Base-by-base conservation (phyloP, 2,888 invertebrate genomes). In the Tachina fera region DNA sequence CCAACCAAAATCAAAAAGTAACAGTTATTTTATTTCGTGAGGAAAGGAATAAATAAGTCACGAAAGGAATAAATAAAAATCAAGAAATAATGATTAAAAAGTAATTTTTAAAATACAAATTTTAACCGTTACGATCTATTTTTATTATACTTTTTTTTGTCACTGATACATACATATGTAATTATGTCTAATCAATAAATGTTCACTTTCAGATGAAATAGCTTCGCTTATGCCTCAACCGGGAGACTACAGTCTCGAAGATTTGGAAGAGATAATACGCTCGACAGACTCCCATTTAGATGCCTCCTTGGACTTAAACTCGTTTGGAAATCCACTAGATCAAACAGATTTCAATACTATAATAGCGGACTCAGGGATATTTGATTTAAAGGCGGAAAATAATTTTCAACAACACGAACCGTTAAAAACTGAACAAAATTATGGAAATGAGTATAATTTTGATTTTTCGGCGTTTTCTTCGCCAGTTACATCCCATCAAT, bases 191-290 rank as follows among this genome's bases (percentile, higher is more conserved):
- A 31, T 31, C 6, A 31, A 31, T 31, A 22, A 56, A 1, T 22
- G 5, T n/a, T 3, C 16, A 19, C 16, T 58, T 56, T 9, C 78
- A 91, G 91, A 90, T 88, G 91, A 91, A 75, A 83, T 90, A 58
- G 87, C 91, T 86, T 89, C 90, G 65, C 88, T 89, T 74, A 87
- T 89, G 74, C 89, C 89, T 60, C 87, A 89, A 60, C 88, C 90
- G 0, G 89, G 88, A 49, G 90, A 90, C 58, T 90, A 90, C 75
- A 88, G 89, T 53, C 87, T 91, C 3, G 89, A 90, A 86, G 90
- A 90, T 83, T 88, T 91, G 70, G 90, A 91, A 45, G 92, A 91
- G 49, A 91, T 91, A 71, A 87, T 91, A 71, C 89, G 89, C 53
- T 89, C 90, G 16, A 90, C 91, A 11, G 90, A 90, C 71, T 89